These are phyloP conservation scores for Balearica regulorum DNA, from an alignment of 2,797 vertebrate genomes.

Conservation along the genomic window DNA sequence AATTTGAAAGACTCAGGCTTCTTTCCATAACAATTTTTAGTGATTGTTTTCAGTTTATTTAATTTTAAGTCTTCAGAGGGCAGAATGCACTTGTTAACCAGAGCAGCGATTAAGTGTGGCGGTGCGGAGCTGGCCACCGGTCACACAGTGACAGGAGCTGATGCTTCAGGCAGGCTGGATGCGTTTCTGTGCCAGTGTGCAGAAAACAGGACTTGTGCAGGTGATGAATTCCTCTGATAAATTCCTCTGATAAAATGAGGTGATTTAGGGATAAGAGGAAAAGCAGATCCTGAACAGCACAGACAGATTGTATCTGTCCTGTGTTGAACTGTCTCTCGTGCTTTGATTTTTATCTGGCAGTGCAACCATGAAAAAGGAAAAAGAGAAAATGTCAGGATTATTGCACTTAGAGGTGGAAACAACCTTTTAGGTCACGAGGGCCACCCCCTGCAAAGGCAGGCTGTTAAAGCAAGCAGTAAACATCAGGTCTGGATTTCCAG, in stretches of 20 bases:
- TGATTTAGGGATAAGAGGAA: neutral
- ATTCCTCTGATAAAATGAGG: neutral
- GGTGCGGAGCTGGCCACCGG: neutral
- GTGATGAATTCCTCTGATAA: neutral
- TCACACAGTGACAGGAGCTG: neutral
- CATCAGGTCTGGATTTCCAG: neutral
- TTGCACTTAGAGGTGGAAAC: neutral
- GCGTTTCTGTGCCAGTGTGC: neutral
- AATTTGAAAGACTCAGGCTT: neutral
- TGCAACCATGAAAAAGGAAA: neutral
- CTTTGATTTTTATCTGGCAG: neutral
- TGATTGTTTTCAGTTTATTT: neutral
- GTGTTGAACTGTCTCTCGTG: neutral
- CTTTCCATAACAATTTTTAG: neutral
- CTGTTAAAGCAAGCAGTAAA: neutral
- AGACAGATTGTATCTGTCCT: neutral
- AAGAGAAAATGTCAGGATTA: neutral
- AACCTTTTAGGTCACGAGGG: neutral
- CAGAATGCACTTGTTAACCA: neutral
- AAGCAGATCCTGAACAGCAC: neutral
- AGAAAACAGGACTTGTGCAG: neutral
- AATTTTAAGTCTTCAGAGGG: neutral
- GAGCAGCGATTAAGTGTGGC: neutral
- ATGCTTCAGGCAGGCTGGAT: neutral
- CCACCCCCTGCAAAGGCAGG: neutral